Evolutionary conservation across 2,797 vertebrate genomes (phyloP).

Genomic region (Sphenodon punctatus): DNA sequence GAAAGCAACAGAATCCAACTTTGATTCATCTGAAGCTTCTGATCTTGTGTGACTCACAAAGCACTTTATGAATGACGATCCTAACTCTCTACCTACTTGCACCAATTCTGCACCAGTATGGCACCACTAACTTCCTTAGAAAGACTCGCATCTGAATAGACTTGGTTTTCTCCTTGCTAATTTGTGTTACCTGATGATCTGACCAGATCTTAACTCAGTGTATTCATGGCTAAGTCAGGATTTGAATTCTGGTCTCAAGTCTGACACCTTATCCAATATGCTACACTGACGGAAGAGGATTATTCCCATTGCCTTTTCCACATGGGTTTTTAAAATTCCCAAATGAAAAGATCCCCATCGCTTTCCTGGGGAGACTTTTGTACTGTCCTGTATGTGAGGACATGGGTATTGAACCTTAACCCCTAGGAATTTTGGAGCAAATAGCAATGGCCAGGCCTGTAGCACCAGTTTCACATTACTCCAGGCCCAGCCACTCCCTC

Average conservation of each 20-base stretch:
- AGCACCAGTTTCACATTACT: too few species aligned
- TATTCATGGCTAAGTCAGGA: too few species aligned
- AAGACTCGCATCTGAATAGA: fast-evolving
- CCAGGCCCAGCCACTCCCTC: too few species aligned
- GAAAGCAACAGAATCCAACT: not conserved
- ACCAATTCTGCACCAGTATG: not conserved
- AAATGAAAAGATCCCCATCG: fast-evolving
- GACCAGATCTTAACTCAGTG: not conserved
- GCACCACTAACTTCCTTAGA: fast-evolving
- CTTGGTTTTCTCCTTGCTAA: fast-evolving
- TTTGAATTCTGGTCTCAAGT: too few species aligned
- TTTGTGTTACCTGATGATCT: fast-evolving
- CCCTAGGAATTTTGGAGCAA: too few species aligned
- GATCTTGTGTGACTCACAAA: not conserved
- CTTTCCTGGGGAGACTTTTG: not conserved
- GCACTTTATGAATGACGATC: not conserved
- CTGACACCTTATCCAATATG: not conserved
- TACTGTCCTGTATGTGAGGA: not conserved
- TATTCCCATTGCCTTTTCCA: not conserved
- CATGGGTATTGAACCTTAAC: not conserved
- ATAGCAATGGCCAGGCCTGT: too few species aligned
- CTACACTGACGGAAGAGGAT: not conserved
- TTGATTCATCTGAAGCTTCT: fast-evolving
- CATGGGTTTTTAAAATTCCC: not conserved
- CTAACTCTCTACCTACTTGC: fast-evolving